These are phyloP conservation scores for Lampropteryx suffumata DNA, from an alignment of 2,888 invertebrate species.

Conservation along the genomic window DNA sequence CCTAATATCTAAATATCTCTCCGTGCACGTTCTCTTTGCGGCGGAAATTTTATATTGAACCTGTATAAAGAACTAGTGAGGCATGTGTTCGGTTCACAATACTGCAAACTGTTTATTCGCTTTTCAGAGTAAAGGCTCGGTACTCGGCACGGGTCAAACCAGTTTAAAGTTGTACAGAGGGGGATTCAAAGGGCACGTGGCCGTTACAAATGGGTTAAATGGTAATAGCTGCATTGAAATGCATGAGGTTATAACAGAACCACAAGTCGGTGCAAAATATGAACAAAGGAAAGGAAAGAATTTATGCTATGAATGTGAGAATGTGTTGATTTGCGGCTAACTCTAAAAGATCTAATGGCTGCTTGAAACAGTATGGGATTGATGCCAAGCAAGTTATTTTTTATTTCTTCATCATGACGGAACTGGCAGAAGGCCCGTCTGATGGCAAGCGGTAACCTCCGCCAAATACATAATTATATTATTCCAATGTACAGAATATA, in stretches of 20 bases:
- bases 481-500: too few species aligned
- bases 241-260: neutral
- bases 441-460: too few species aligned
- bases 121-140: slow-evolving; percentile 9
- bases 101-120: slow-evolving; percentile 10
- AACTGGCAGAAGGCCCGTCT: too few species aligned
- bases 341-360: too few species aligned
- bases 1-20: too few species aligned
- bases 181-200: slow-evolving; percentile 14
- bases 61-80: slow-evolving; percentile 7
- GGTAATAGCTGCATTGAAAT: slow-evolving; percentile 11
- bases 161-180: slow-evolving; percentile 12
- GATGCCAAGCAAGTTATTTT: too few species aligned
- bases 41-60: neutral
- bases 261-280: neutral
- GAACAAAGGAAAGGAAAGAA: neutral
- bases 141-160: slow-evolving; percentile 16
- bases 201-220: slow-evolving; percentile 17
- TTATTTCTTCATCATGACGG: too few species aligned
- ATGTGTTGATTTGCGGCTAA: too few species aligned
- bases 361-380: too few species aligned
- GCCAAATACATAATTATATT: too few species aligned
- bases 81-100: slow-evolving; percentile 15
- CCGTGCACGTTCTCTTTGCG: too few species aligned
- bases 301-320: too few species aligned